Base-by-base conservation (phyloP, 2,113 vertebrate genomes). In the Typhlomys cinereus region DNA sequence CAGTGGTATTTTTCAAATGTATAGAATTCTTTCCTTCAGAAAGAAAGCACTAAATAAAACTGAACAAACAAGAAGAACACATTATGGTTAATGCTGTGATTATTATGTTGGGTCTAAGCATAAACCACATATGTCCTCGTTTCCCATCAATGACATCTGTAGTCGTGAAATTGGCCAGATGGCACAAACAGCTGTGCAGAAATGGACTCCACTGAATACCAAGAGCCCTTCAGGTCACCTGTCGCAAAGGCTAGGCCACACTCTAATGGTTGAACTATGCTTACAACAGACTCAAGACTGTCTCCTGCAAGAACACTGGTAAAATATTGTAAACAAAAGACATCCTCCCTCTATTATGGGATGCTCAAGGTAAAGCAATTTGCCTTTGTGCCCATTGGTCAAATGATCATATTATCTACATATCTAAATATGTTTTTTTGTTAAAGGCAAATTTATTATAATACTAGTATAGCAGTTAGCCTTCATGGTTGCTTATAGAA, bases 201-300 rank as follows among this genome's bases (percentile, higher is more conserved):
- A 4, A 3, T 79, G 23, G 23, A 2, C 6, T 46, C 44, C 50
- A 69, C 15, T 62, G 27, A 79, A 67, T 36, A 7, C 64, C 7
- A 8, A 31, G 50, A 27, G 8, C 6, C 17, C 46, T 73, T 41
- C 34, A 1, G 6, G 21, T 73, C 5, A 20, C 39, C 25, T 27
- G 20, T 4, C 4, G 0, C 7, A 18, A 0, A 71, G 18, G 5
- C 25, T 20, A 6, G 31, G 54, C 2, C 25, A 64, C 14, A 59
- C 9, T 3, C 48, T 76, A 67, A 57, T 4, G 50, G 5, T 39
- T 34, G 44, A 44, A 36, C 15, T n/a, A 50, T 4, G 39, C 36
- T 39, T 6, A 39, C 46, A 46, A 9, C 20, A 50, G 7, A n/a
- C n/a, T n/a, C n/a, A n/a, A n/a, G n/a, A n/a, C n/a, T n/a, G n/a